Percentiles rank a stretch among this genome's conserved stretches.
Conservation (phyloP, 2,888 invertebrate species). For the Clusia tigrina region DNA sequence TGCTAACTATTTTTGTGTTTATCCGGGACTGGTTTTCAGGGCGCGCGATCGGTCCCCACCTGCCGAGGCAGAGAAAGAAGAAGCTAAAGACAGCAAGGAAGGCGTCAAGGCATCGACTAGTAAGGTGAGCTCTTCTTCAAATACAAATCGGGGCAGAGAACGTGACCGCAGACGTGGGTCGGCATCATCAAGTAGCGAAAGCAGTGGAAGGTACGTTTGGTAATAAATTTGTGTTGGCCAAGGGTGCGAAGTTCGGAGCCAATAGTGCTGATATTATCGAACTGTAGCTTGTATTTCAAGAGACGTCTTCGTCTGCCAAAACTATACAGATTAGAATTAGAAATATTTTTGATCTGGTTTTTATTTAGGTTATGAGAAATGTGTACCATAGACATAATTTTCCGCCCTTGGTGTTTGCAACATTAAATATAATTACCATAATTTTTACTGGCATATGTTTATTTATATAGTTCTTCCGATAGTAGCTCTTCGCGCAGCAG, state of each 20-base stretch:
- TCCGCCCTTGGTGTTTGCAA: conserved; percentile 20
- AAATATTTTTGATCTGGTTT: no score
- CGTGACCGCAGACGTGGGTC: conserved; percentile 68
- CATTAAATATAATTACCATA: conserved; percentile 25
- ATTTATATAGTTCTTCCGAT: conserved; percentile 73
- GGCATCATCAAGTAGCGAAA: conserved; percentile 82
- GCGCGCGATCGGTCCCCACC: conserved; percentile 79
- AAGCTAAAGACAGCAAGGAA: conserved; percentile 70
- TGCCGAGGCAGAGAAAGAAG: conserved; percentile 74
- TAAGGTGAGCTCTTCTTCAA: conserved; percentile 38
- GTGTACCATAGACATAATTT: no score
- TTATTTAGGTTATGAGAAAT: no score
- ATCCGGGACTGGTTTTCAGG: no score
- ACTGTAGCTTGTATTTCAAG: no score
- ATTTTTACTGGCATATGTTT: no score
- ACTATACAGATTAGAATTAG: no score
- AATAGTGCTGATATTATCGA: no score
- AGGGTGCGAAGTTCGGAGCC: background rate
- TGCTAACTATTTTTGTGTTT: no score
- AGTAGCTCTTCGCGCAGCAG: conserved; percentile 81
- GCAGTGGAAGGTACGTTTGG: conserved; percentile 76
- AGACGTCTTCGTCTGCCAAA: no score
- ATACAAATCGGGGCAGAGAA: conserved; percentile 53
- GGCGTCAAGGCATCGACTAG: conserved; percentile 38
- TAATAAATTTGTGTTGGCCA: no score